Conservation (phyloP, 2,113 vertebrate species). For the Burhinus bistriatus region DNA sequence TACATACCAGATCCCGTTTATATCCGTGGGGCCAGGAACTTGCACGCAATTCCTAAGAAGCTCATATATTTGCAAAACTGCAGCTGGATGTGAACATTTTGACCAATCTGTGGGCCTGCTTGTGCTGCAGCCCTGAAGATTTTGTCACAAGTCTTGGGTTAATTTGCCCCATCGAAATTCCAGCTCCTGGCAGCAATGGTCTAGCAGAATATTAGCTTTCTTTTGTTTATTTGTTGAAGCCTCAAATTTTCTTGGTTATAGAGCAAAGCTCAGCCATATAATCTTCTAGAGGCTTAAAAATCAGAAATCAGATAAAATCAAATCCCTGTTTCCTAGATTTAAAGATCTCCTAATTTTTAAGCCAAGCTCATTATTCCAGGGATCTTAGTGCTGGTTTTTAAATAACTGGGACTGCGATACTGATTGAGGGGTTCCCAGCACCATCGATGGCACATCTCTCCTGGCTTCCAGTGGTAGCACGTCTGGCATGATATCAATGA, state of each 20-base stretch:
- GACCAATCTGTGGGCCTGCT: background rate
- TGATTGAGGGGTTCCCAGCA: background rate
- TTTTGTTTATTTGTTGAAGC: constrained; percentile 7
- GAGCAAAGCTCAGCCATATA: background rate
- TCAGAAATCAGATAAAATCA: background rate
- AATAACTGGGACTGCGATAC: background rate
- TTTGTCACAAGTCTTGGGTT: background rate
- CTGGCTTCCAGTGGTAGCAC: background rate
- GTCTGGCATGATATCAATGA: background rate
- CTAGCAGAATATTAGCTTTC: background rate
- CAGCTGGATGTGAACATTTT: background rate
- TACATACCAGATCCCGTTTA: background rate
- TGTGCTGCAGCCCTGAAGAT: background rate
- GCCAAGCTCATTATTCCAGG: background rate
- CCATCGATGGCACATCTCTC: background rate
- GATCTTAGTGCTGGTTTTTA: background rate
- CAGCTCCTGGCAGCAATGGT: background rate
- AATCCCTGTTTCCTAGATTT: background rate
- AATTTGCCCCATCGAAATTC: background rate
- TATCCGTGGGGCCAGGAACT: accelerated
- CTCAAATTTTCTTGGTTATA: background rate
- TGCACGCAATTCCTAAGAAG: background rate
- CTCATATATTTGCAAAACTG: background rate
- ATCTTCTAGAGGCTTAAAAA: background rate
- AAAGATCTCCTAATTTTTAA: background rate